phyloP scores from a whole-genome alignment of 2,113 vertebrate genomes.

The Python bivittatus region DNA sequence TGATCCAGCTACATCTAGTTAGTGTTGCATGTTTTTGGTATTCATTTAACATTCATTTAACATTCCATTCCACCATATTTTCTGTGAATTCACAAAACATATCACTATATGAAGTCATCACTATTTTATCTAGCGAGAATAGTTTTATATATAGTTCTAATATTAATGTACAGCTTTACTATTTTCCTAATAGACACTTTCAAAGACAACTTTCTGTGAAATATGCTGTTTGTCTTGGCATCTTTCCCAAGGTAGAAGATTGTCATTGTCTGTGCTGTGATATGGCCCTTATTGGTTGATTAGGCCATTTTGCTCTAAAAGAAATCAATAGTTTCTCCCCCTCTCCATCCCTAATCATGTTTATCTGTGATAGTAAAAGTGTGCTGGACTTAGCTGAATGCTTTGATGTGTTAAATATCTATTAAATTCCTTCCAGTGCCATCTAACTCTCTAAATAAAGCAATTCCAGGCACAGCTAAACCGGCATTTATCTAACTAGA shows the following conservation, averaged over 20 bases:
- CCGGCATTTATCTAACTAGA: constrained; percentile 16
- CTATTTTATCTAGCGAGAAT: neutral
- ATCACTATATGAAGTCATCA: no score
- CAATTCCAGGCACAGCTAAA: constrained; percentile 1
- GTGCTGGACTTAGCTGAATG: neutral
- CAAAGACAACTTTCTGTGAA: neutral
- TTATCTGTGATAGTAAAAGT: neutral
- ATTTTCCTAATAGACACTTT: neutral
- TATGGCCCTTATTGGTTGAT: neutral
- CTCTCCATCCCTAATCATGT: neutral
- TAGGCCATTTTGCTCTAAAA: neutral
- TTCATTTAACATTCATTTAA: no score
- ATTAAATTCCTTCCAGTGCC: neutral
- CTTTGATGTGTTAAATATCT: constrained; percentile 8
- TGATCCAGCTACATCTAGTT: no score
- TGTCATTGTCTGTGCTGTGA: neutral
- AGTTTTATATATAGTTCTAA: neutral
- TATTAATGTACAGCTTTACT: neutral
- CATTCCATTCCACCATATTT: no score
- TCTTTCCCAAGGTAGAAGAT: neutral
- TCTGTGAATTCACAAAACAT: no score
- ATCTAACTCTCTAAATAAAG: constrained; percentile 17
- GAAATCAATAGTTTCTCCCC: neutral
- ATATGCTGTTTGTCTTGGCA: neutral
- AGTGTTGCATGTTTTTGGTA: no score